These are phyloP conservation scores for Fratercula arctica DNA, from an alignment of 2,797 vertebrate species.

Conservation along the genomic window DNA sequence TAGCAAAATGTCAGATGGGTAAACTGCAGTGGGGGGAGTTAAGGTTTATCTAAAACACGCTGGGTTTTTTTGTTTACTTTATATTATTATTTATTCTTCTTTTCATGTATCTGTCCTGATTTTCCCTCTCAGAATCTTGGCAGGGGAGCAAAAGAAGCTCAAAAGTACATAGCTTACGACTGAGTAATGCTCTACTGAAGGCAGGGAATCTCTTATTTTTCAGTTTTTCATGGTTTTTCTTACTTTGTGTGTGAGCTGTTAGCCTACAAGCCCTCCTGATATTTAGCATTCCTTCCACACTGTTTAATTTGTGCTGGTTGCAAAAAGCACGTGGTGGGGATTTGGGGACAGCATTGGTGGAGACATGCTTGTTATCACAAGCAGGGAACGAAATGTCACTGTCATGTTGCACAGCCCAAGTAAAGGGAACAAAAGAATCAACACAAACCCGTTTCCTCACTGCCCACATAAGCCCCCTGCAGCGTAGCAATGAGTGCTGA, in stretches of 20 bases:
- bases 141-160: background rate
- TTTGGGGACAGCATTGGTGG: background rate
- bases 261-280: background rate
- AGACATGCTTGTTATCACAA: background rate
- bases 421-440: background rate
- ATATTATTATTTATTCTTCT: background rate
- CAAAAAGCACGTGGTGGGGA: background rate
- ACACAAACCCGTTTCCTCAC: background rate
- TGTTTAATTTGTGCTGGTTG: background rate
- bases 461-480: background rate
- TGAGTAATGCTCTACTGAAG: slow-evolving; percentile 22
- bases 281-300: background rate
- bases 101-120: background rate
- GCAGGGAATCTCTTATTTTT: background rate
- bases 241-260: background rate
- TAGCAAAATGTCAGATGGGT: background rate
- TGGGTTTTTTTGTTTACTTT: background rate
- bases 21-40: background rate
- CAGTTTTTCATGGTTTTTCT: background rate
- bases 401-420: background rate
- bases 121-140: background rate
- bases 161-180: background rate
- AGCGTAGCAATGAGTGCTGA: background rate
- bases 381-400: background rate
- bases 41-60: background rate